Conservation (phyloP, 2,113 vertebrate genomes). For the Petaurus breviceps region DNA sequence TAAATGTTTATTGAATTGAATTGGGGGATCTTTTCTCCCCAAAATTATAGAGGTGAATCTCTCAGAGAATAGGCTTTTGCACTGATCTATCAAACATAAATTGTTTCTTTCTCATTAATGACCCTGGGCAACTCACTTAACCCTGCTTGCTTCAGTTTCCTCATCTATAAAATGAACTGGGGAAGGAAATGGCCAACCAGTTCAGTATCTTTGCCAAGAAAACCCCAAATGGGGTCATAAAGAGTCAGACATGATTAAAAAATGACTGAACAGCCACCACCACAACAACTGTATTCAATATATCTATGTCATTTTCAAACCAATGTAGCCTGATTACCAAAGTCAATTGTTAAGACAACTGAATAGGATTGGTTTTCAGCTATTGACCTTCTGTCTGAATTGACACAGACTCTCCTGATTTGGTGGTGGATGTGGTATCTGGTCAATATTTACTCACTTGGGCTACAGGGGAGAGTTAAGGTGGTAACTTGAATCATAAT, state of each 20-base stretch:
- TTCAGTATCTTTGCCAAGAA: background rate
- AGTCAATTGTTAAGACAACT: constrained; percentile 25
- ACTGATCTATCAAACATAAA: constrained; percentile 4
- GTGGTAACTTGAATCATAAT: background rate
- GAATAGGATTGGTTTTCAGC: constrained; percentile 26
- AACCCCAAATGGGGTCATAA: background rate
- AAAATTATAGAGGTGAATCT: background rate
- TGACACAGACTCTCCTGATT: constrained; percentile 18
- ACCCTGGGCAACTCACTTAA: background rate
- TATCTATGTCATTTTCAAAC: background rate
- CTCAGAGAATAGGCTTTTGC: background rate
- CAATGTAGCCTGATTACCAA: background rate
- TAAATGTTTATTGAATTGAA: background rate
- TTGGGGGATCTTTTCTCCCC: background rate
- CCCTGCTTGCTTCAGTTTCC: background rate
- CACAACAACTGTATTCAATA: background rate
- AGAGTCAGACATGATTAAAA: background rate
- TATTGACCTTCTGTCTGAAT: constrained; percentile 18
- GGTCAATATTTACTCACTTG: background rate
- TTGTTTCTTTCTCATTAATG: constrained; percentile 27
- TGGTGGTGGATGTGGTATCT: background rate
- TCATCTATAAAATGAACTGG: background rate
- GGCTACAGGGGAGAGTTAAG: background rate
- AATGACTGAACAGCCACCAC: no score
- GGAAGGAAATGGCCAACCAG: background rate